Evolutionary conservation across 2,797 vertebrate genomes (phyloP), one percentile per base, ranked within the genome.

Genomic region (Neosilurus hyrtlii): DNA sequence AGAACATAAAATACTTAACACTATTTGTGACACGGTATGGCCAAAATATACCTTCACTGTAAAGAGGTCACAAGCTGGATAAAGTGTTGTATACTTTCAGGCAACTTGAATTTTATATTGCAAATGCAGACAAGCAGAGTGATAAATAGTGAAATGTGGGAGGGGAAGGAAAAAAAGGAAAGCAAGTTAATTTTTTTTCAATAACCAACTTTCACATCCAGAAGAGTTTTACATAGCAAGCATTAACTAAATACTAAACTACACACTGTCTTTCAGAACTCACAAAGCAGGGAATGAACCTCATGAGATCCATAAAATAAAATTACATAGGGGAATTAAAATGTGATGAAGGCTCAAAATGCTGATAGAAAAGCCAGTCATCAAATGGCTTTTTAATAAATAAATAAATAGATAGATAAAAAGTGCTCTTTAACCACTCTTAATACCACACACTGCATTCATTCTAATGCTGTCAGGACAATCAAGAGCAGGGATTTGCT

Each of bases 401-500:
- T n/a, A n/a, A n/a, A n/a, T n/a, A n/a, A n/a, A n/a, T n/a, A n/a
- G n/a, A n/a, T n/a, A n/a, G n/a, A n/a, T 43, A 43, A 43, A 43
- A 43, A 59, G 3, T 59, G n/a, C 54, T 37, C 49, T 43, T 65
- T 30, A 74, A 43, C 59, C 20, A 61, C 35, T n/a, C 57, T 14
- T 26, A 15, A 9, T 4, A 35, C 26, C 11, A 65, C 14, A 51
- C 22, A 56, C 51, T 56, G 9, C 15, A 18, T 20, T 56, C 6
- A 20, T n/a, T 56, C 6, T 56, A 6, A 56, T 0, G 10, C 1
- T 0, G n/a, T 43, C 35, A 9, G 3, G 20, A 56, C 11, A 49
- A n/a, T 22, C 5, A 66, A 61, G 11, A 5, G 4, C 8, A 9
- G 63, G 20, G 12, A 75, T 71, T 63, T 85, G 74, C 75, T 85